Base-by-base conservation (phyloP, 2,113 vertebrate species). In the Anser brachyrhynchus region DNA sequence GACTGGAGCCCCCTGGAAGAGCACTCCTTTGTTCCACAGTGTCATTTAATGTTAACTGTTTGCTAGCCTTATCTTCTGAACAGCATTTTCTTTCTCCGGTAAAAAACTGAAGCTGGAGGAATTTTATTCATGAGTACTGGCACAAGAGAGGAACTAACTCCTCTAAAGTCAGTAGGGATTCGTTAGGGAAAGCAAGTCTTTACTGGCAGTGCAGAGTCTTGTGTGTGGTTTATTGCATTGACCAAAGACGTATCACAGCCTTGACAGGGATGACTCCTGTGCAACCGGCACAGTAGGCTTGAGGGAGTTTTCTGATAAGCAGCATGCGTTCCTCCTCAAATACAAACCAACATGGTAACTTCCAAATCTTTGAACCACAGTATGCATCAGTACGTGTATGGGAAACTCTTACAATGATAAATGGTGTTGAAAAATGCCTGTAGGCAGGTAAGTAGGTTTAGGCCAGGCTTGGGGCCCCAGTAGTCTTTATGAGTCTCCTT, bases 321-420 rank as follows among this genome's bases (percentile, higher is more conserved):
- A 61, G 22, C 16, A 11, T 1, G 0, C 29, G 7, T 46, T 77
- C 22, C 13, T 65, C 26, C 46, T 69, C 19, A n/a, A 17, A 29
- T 33, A 33, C 13, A 22, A 46, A 65, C 13, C 17, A 44, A 23
- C 0, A 0, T 16, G 10, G 35, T 44, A 73, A 54, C 35, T 75
- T 75, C 28, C 35, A 22, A 2, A 1, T 37, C 44, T 78, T 84
- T 85, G 71, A 78, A 59, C 19, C 71, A 84, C 41, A 61, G 13
- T 65, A 13, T 0, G 0, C 46, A 62, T 15, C 44, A 61, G 44
- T 74, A 33, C 3, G 0, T 22, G 9, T 19, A 13, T 6, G 13
- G 51, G n/a, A 79, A 76, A 31, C 51, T 17, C 57, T 71, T 70
- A 16, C 54, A 66, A 14, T 46, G 74, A 46, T 55, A 33, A 29